These are phyloP conservation scores for Perithous albicinctus DNA, from an alignment of 2,888 invertebrate genomes.

Conservation along the genomic window DNA sequence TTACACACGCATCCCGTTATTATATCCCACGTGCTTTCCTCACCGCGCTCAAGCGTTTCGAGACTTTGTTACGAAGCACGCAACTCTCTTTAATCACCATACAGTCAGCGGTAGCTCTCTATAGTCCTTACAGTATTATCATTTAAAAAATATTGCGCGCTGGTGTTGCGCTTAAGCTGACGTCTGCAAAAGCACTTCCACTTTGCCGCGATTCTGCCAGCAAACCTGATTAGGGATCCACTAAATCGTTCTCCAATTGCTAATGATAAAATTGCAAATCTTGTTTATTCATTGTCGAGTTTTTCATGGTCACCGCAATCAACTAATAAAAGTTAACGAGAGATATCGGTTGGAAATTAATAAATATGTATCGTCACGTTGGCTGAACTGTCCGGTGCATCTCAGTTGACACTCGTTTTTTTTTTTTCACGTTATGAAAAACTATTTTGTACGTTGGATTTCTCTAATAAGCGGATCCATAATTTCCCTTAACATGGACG, in stretches of 20 bases:
- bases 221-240: not conserved
- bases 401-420: too few relatives aligned
- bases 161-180: conserved; percentile 27
- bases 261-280: not conserved
- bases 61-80: conserved; percentile 50
- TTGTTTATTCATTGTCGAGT: not conserved
- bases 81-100: conserved; percentile 13
- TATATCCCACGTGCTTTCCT: conserved; percentile 48
- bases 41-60: conserved; percentile 36
- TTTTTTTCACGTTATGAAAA: not conserved
- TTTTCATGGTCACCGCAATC: not conserved
- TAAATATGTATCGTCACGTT: too few relatives aligned
- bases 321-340: not conserved
- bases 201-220: not conserved
- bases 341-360: too few relatives aligned
- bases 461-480: too few relatives aligned
- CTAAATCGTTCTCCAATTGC: conserved; percentile 6
- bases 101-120: conserved; percentile 34
- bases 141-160: conserved; percentile 57
- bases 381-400: too few relatives aligned
- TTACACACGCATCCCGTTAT: conserved; percentile 44
- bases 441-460: too few relatives aligned
- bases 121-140: conserved; percentile 35
- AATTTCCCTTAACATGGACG: too few relatives aligned
- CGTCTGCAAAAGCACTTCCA: conserved; percentile 33